Evolutionary conservation across 1,140 invertebrate genomes (phyloP).

Genomic region (Cydia strobilella): DNA sequence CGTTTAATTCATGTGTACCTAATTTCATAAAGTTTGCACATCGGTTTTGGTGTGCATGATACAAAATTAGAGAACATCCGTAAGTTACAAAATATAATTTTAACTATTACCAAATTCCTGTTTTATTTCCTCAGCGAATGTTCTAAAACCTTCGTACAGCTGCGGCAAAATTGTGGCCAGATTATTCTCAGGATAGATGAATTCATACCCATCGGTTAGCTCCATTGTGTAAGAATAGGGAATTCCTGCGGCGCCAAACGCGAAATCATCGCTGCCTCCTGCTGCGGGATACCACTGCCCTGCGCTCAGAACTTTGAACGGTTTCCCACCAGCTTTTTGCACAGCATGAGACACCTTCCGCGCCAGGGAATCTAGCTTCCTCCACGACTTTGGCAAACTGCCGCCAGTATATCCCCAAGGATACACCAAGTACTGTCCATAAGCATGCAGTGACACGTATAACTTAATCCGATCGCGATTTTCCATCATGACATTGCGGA

Average conservation of each 20-base stretch:
- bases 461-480: conserved; percentile 80
- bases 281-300: conserved; percentile 82
- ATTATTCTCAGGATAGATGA: conserved; percentile 62
- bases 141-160: conserved; percentile 68
- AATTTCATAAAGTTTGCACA: too few species aligned
- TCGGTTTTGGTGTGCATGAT: background rate
- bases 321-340: conserved; percentile 65
- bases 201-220: conserved; percentile 77
- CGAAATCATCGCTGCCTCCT: conserved; percentile 87
- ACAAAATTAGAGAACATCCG: background rate
- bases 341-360: conserved; percentile 66
- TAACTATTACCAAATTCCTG: conserved; percentile 50
- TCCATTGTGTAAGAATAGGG: conserved; percentile 87
- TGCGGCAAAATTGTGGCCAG: conserved; percentile 55
- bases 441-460: conserved; percentile 87
- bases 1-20: too few species aligned
- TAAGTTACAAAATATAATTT: background rate
- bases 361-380: conserved; percentile 58
- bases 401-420: conserved; percentile 81
- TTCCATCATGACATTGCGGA: conserved; percentile 81
- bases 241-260: conserved; percentile 82
- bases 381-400: conserved; percentile 59
- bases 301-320: conserved; percentile 78
- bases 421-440: conserved; percentile 82
- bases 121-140: conserved; percentile 57